A percentile compares a stretch with the other conserved stretches of the same genome.
These are phyloP conservation scores for Meandrina meandrites DNA, from an alignment of 92 coral and sea anemone genomes.

Conservation along the genomic window DNA sequence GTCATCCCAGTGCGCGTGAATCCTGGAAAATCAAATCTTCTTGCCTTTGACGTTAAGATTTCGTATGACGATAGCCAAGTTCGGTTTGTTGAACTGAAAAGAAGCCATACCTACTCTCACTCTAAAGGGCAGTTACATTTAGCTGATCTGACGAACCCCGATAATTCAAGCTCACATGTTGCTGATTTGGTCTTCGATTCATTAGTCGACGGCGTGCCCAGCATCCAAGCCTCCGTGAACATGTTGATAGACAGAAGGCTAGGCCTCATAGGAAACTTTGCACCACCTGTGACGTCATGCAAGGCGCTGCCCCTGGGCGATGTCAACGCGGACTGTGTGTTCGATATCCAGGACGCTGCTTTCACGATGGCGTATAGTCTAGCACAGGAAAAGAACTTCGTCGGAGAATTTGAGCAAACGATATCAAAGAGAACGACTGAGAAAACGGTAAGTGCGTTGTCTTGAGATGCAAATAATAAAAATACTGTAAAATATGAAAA, in stretches of 20 bases:
- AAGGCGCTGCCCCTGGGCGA: constrained; percentile 52
- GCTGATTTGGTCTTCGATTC: constrained; percentile 56
- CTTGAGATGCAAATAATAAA: not conserved
- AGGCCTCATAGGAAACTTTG: constrained; percentile 16
- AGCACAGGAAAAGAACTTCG: constrained; percentile 43
- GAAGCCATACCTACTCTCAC: constrained; percentile 42
- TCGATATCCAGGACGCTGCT: constrained; percentile 69
- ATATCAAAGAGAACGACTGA: constrained; percentile 22
- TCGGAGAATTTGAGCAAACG: constrained; percentile 22
- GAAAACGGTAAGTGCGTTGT: constrained; percentile 38
- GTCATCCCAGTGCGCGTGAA: constrained; percentile 60
- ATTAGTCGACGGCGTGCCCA: constrained; percentile 9
- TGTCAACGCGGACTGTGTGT: constrained; percentile 56
- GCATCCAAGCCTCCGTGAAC: constrained; percentile 43
- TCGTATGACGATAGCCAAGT: constrained; percentile 32
- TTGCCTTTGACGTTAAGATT: constrained; percentile 66
- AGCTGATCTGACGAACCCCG: constrained; percentile 53
- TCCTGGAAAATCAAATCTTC: constrained; percentile 41
- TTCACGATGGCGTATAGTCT: constrained; percentile 50
- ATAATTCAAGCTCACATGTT: constrained; percentile 10
- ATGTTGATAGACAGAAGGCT: constrained; percentile 49
- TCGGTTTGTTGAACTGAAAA: constrained; percentile 37
- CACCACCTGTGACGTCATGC: constrained; percentile 19
- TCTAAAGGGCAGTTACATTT: constrained; percentile 43
- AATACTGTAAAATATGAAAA: not conserved